Base-by-base conservation (phyloP, 2,797 vertebrate species). In the Sebastiscus albofasciatus region DNA sequence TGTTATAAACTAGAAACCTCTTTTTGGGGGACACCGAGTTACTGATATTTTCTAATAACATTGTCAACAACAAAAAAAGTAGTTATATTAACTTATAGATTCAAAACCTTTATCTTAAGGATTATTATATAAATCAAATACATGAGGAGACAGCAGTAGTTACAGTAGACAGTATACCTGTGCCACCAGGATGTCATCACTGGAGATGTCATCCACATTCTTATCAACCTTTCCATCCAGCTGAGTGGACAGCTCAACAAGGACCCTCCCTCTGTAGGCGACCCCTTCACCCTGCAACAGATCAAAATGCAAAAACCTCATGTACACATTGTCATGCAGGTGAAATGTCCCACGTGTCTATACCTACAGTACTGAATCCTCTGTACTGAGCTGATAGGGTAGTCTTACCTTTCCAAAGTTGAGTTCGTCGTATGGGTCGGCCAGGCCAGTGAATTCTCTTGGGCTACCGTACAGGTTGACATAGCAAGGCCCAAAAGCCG, bases 401-500 rank as follows among this genome's bases (percentile, higher is more conserved):
- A 16, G n/a, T 6, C 58, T 67, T 78, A 98, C 99, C 96, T 98
- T 99, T 89, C 99, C 98, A 33, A 92, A 91, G 89, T 99, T 99
- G 73, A 99, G 95, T 1, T 99, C 97, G 3, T 99, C 97, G 1
- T 98, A 99, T 1, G 97, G 97, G 83, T 99, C 98, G 11, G 96
- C 95, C 74, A 99, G 97, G 74, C 97, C 96, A 0, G 96, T 97
- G 80, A 97, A 99, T 90, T 99, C 98, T 93, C 99, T 96, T 42
- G 96, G 98, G 86, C 99, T 99, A 61, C 99, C 99, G 0, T 99
- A 99, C 11, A 99, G 94, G 86, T 99, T 99, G 78, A 99, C 72
- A 65, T 98, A 99, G 88, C 97, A 98, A 33, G 98, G 99, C 2
- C 99, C 99, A 95, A 99, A 99, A 1, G 97, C 97, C 80, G 99